Conservation (phyloP, 2,888 invertebrate genomes). For the Pyrrhia umbra region DNA sequence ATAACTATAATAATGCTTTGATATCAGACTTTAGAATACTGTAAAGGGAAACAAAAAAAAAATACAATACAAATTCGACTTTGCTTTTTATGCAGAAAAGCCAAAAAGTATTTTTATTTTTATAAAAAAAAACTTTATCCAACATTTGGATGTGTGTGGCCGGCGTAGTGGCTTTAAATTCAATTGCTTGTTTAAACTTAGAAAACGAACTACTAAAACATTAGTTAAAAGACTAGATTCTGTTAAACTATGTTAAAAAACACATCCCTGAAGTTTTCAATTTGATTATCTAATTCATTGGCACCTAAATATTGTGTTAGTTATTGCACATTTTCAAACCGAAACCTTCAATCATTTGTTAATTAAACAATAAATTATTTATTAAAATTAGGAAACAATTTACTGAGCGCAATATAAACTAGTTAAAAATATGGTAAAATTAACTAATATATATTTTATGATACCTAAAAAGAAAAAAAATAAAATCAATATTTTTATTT, state of each 20-base stretch:
- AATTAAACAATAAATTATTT: conserved; percentile 54
- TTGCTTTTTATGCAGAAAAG: background rate
- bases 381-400: conserved; percentile 77
- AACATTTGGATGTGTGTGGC: background rate
- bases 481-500: conserved; percentile 5
- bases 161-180: background rate
- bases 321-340: conserved; percentile 55
- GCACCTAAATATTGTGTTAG: conserved; percentile 59
- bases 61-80: background rate
- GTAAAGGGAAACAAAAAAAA: conserved; percentile 2
- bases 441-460: conserved; percentile 23
- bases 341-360: conserved; percentile 31
- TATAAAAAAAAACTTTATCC: background rate
- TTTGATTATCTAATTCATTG: conserved; percentile 50
- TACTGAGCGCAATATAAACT: conserved; percentile 72
- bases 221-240: conserved; percentile 65
- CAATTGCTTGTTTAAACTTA: background rate
- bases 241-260: conserved; percentile 50
- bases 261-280: conserved; percentile 31
- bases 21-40: conserved; percentile 15
- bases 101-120: background rate
- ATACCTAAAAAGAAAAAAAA: conserved; percentile 17
- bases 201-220: conserved; percentile 37
- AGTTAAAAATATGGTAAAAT: conserved; percentile 54
- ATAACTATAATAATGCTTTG: background rate